Percentiles rank a stretch among this genome's conserved stretches.
phyloP scores from a whole-genome alignment of 2,113 vertebrate species.

The Rhagologus leucostigma region DNA sequence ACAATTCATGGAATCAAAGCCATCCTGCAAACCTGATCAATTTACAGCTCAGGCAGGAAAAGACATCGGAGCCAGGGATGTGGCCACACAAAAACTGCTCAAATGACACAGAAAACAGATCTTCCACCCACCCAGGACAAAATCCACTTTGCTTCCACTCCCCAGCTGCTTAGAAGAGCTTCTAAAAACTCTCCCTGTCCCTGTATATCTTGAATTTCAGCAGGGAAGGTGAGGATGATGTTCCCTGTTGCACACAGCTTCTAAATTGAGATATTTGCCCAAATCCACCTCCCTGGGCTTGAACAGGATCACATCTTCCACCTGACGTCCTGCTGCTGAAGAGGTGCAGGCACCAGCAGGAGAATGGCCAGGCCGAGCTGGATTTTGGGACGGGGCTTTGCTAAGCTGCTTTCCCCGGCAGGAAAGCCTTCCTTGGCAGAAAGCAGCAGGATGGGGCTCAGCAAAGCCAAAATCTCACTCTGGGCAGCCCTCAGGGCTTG shows the following conservation, averaged over 20 bases:
- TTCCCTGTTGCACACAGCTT: background rate
- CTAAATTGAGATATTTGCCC: fast-evolving
- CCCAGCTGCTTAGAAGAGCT: background rate
- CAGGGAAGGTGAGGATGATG: background rate
- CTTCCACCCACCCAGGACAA: background rate
- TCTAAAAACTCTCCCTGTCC: background rate
- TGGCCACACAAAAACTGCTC: background rate
- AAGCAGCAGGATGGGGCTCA: background rate
- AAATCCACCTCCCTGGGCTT: fast-evolving
- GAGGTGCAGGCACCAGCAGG: background rate
- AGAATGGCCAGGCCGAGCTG: background rate
- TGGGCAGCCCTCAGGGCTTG: background rate
- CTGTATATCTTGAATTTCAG: fast-evolving
- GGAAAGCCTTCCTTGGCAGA: background rate
- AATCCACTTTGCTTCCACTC: background rate
- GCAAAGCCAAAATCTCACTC: background rate
- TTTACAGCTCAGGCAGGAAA: background rate
- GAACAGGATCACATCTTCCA: background rate
- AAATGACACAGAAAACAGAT: background rate
- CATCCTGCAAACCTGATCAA: background rate
- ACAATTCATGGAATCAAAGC: background rate
- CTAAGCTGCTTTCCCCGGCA: background rate
- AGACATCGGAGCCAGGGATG: background rate
- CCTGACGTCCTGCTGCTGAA: background rate
- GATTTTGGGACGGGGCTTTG: background rate